Evolutionary conservation across 2,888 invertebrate species (phyloP), one percentile per base, ranked within the genome.

Genomic region (Cryptophagus acutangulus): DNA sequence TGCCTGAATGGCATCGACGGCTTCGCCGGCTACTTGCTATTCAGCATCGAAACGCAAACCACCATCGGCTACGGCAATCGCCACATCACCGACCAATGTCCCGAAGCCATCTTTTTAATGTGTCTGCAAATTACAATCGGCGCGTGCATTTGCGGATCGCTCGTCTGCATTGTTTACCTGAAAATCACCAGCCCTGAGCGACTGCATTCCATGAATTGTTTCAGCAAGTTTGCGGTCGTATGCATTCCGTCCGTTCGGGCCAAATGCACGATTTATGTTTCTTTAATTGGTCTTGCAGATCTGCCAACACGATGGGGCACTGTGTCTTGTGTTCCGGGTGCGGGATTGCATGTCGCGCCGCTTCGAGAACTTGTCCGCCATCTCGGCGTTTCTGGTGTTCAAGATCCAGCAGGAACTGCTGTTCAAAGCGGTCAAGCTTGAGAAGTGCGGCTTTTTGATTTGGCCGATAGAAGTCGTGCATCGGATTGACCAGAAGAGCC

Each of bases 391-490:
- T 63, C 62, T 81, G 51, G 74, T 81, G 33, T 67, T 82, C 70
- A 74, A 78, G 1, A 84, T 85, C 0, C 88, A 87, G 64, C 64
- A 81, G 17, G 6, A 6, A 8, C 72, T 87, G 3, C 82, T 82
- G 58, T 83, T 88, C 55, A 79, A 80, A 52, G 79, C 81, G 52
- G 70, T 90, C 33, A 74, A 78, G 48, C 63, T 84, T 46, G 76
- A 77, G 61, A 77, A 80, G 44, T 75, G 78, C 35, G 79, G 80
- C 0, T 80, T 85, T 20, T 63, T 77, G 24, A 76, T 88, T 25
- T 94, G 92, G 92, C 93, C 93, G 0, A 81, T 88, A 57, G 87
- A 87, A 1, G 79, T 93, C 6, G 84, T 86, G 8, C 93, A 94
- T 65, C 76, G 77, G 42, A 92, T 94, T 48, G 82, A 88, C 58